Evolutionary conservation across 2,888 invertebrate genomes (phyloP).

Genomic region (Oscheius sp.): DNA sequence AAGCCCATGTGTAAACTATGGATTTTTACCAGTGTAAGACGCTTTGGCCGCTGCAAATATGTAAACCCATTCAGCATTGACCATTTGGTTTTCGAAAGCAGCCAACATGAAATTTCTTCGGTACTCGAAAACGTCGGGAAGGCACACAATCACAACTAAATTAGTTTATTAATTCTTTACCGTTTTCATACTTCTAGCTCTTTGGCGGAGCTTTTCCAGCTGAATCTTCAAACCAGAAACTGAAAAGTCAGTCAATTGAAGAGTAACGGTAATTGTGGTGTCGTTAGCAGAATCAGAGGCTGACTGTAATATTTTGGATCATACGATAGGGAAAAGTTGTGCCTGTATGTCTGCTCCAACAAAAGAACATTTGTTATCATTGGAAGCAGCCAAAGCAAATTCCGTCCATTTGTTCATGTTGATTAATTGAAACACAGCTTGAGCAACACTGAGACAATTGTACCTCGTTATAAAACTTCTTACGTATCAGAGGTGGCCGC

Average conservation of each 20-base stretch:
- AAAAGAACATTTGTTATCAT: slow-evolving; percentile 32
- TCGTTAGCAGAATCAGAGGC: slow-evolving; percentile 19
- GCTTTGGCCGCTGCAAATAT: slow-evolving; percentile 42
- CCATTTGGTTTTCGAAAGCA: slow-evolving; percentile 42
- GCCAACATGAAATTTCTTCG: slow-evolving; percentile 48
- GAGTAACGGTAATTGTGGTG: slow-evolving; percentile 25
- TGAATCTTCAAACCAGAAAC: slow-evolving; percentile 17
- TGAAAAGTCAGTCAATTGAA: slow-evolving; percentile 16
- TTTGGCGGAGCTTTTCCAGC: slow-evolving; percentile 5
- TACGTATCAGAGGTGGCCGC: slow-evolving; percentile 49
- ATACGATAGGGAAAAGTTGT: neutral
- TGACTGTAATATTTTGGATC: slow-evolving; percentile 1
- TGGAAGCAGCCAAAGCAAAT: slow-evolving; percentile 14
- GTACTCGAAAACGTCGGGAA: slow-evolving; percentile 39
- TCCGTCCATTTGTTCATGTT: slow-evolving; percentile 28
- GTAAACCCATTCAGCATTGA: slow-evolving; percentile 51
- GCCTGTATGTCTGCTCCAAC: slow-evolving; percentile 31
- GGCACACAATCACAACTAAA: slow-evolving; percentile 30
- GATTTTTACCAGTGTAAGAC: slow-evolving; percentile 3
- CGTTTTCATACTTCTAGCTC: slow-evolving; percentile 28
- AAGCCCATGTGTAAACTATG: neutral
- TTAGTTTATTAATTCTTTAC: neutral
- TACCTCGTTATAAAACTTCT: slow-evolving; percentile 4
- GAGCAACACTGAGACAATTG: slow-evolving; percentile 18
- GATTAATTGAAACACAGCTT: slow-evolving; percentile 6